Base-by-base conservation (phyloP, 30 jellyfish, hydroid and myxozoan species). In the Cassiopea xamachana region DNA sequence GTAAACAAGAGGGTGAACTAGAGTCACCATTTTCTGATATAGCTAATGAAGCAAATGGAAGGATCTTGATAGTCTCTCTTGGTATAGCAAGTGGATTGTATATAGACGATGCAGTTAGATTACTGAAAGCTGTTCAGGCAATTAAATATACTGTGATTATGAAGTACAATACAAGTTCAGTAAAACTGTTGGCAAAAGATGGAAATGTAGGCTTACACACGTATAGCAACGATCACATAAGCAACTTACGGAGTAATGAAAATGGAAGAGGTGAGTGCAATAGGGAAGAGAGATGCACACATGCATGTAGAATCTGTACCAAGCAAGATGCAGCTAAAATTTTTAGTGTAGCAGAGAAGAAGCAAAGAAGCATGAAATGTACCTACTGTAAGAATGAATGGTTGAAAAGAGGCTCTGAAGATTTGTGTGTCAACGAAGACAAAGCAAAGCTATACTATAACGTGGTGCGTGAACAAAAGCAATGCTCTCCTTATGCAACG, bases 41-140 rank as follows among this genome's bases (percentile, higher is more conserved):
- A 47, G 14, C 81, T 2, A 14, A 55, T 14, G 18, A 74, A 10
- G 13, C 46, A 14, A 50, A 87, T 70, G 27, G 16, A 13, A 76
- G 77, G 27, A 50, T 77, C 16, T 49, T 85, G 83, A 60, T 91
- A 44, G 97, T 85, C 2, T 82, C 97, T 12, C 86, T 91, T 85
- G 97, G 97, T 17, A 69, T 83, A 8, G 70, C 91, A 17, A 70
- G 74, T 69, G 73, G 68, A 1, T 14, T 91, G 49, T 60, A 85
- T 67, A 10, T 39, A 0, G 46, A 9, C 43, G 72, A 60, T 62
- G 62, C 85, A n/a, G 2, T 16, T 13, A 61, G 71, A 1, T 44
- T 91, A 82, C 68, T 91, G 58, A 71, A 85, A 18, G 77, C 80
- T 6, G 69, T 91, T 7, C 18, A 12, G 64, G 49, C 73, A 1